phyloP scores from a whole-genome alignment of 2,113 vertebrate genomes.

The Plecturocebus donacophilus region DNA sequence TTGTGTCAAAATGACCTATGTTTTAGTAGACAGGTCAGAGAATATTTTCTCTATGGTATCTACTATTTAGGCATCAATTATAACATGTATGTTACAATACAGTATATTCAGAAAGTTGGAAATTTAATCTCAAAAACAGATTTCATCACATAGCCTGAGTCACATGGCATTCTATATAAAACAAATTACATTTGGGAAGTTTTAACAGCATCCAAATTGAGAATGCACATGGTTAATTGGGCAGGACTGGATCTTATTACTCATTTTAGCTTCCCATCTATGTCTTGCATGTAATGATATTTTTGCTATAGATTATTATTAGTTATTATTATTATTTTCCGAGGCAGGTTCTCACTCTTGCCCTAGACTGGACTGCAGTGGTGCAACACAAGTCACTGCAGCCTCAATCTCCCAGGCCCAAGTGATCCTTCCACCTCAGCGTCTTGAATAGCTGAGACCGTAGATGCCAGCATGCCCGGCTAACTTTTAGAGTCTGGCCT shows the following conservation, averaged over 20 bases:
- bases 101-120: background rate
- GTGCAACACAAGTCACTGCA: too few species aligned
- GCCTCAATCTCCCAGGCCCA: too few species aligned
- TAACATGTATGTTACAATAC: background rate
- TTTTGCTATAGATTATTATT: background rate
- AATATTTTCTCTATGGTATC: background rate
- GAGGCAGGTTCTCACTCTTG: too few species aligned
- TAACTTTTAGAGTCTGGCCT: too few species aligned
- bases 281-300: background rate
- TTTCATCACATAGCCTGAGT: background rate
- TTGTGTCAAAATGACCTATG: background rate
- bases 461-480: too few species aligned
- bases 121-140: background rate
- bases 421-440: too few species aligned
- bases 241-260: accelerated
- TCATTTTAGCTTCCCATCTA: background rate
- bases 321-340: too few species aligned
- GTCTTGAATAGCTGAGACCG: too few species aligned
- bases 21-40: background rate
- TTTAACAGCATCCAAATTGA: background rate
- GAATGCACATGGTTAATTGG: background rate
- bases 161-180: background rate
- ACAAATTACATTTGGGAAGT: background rate
- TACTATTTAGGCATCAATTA: background rate
- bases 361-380: too few species aligned